These are phyloP conservation scores for Diogma glabrata DNA, from an alignment of 2,888 invertebrate species.

Conservation along the genomic window DNA sequence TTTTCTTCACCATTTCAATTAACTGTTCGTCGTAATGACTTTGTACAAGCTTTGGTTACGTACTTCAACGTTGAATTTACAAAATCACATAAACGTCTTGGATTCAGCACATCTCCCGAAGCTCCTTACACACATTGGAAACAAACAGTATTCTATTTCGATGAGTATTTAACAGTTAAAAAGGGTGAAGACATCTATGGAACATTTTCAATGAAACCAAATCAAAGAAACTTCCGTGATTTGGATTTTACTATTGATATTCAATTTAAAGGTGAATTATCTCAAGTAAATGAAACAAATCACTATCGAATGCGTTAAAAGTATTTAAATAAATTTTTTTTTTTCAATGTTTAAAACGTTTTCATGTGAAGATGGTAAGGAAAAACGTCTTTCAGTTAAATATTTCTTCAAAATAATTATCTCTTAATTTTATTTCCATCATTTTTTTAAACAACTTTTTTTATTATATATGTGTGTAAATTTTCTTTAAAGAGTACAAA, in stretches of 20 bases:
- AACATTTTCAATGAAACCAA: slow-evolving; percentile 87
- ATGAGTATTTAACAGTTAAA: slow-evolving; percentile 92
- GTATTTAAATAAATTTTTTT: background rate
- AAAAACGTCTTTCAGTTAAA: no score
- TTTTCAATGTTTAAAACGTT: no score
- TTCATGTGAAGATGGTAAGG: no score
- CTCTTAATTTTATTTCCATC: no score
- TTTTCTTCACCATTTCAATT: slow-evolving; percentile 82
- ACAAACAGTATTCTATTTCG: slow-evolving; percentile 89
- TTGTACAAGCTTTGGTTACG: slow-evolving; percentile 94
- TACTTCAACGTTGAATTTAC: slow-evolving; percentile 99
- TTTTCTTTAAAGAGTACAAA: no score
- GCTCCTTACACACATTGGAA: slow-evolving; percentile 99
- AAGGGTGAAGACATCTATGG: slow-evolving; percentile 90
- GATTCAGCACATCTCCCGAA: slow-evolving; percentile 97
- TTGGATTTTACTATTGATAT: slow-evolving; percentile 90
- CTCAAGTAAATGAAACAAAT: slow-evolving; percentile 74
- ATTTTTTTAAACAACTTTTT: no score
- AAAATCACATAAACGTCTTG: slow-evolving; percentile 96
- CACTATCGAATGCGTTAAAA: slow-evolving; percentile 82
- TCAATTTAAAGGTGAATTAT: slow-evolving; percentile 82
- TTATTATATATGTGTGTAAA: no score
- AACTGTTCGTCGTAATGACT: slow-evolving; percentile 81
- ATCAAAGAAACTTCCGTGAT: slow-evolving; percentile 92
- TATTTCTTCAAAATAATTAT: no score